These are phyloP conservation scores for Colius striatus DNA, from an alignment of 2,113 vertebrate genomes.

Conservation along the genomic window DNA sequence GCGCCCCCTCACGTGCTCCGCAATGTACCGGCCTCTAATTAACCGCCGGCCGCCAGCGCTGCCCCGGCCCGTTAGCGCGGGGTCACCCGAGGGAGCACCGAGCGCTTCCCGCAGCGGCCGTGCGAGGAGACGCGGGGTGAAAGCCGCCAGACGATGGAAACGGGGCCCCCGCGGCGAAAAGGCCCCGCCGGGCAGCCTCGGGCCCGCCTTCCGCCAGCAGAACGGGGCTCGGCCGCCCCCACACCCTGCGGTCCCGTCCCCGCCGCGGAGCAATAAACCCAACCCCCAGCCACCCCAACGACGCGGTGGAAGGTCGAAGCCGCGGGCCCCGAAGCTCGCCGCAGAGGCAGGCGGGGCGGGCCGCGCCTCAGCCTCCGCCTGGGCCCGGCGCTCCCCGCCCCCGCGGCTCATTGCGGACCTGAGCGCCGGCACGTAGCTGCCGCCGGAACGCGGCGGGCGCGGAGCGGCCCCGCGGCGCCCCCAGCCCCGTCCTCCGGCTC, in stretches of 20 bases:
- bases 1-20: slow-evolving; percentile 1
- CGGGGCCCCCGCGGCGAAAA: neutral
- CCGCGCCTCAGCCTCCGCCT: neutral
- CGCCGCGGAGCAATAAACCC: neutral
- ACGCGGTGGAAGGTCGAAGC: neutral
- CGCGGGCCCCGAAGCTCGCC: neutral
- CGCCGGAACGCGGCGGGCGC: neutral
- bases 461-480: neutral
- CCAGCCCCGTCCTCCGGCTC: no score
- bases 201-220: neutral
- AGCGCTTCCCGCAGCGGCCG: neutral
- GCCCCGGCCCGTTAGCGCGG: neutral
- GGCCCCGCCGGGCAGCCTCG: no score
- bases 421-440: slow-evolving; percentile 41
- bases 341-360: neutral
- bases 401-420: slow-evolving; percentile 58
- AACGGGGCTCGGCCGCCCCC: neutral
- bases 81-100: no score
- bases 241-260: neutral
- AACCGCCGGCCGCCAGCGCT: neutral
- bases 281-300: fast-evolving
- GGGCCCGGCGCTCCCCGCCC: neutral
- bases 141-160: neutral
- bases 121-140: no score
- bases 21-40: neutral